These are phyloP conservation scores for Amphipoea lucens DNA, from an alignment of 2,888 invertebrate genomes.

Conservation along the genomic window DNA sequence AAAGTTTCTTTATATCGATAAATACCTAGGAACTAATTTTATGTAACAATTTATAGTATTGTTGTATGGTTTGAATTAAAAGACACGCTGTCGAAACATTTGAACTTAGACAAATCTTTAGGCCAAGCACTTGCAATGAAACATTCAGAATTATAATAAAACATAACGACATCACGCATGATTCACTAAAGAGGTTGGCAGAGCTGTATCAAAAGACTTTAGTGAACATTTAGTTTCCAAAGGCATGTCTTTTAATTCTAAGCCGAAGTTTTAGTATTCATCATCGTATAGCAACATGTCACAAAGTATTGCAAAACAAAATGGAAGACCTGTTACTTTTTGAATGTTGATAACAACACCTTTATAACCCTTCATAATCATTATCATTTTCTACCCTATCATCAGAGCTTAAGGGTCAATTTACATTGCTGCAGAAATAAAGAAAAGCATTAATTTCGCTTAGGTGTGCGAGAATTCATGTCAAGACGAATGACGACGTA, in stretches of 20 bases:
- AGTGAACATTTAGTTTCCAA: not conserved
- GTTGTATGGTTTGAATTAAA: constrained; percentile 30
- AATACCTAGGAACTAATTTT: constrained; percentile 45
- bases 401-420: not conserved
- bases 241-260: constrained; percentile 21
- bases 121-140: not conserved
- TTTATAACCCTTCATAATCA: not conserved
- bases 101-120: not conserved
- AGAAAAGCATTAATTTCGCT: not conserved
- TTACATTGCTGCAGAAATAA: not conserved
- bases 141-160: not conserved
- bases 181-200: not conserved
- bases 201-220: not conserved
- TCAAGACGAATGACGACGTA: not conserved
- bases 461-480: no score
- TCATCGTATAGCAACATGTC: constrained; percentile 54
- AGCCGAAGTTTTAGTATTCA: constrained; percentile 25
- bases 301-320: constrained; percentile 23
- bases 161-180: not conserved
- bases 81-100: constrained; percentile 13
- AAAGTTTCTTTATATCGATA: constrained; percentile 37
- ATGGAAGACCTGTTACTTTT: constrained; percentile 38
- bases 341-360: not conserved
- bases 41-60: constrained; percentile 49
- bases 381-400: not conserved